Evolutionary conservation across 1,140 invertebrate species (phyloP), one percentile per base, ranked within the genome.

Genomic region (Thaumetopoea pityocampa): DNA sequence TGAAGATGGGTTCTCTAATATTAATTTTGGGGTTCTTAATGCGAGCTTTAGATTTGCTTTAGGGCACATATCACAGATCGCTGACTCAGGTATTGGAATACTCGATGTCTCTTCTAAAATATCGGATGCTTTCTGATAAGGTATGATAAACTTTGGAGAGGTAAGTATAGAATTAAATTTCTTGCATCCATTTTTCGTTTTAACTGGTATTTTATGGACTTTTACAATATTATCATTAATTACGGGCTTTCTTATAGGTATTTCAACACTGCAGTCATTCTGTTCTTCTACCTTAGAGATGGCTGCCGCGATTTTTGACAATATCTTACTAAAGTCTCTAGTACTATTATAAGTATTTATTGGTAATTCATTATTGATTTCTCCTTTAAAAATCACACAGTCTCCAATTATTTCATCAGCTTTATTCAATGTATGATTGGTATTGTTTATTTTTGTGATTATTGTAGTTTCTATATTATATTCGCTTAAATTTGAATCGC

Each of bases 121-220:
- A 23, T 59, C 55, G 3, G 51, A 45, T 16, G 50, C 47, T 41
- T 4, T 43, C 5, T 50, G 44, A 35, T 44, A 59, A 5, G 55
- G 55, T n/a, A 59, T 51, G 28, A 32, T 37, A 15, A 52, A 49
- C 3, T 10, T 19, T 32, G 28, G n/a, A 4, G 7, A 5, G 6
- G 29, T 36, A 8, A 26, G 3, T 1, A 15, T 28, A 37, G 20
- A 14, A 7, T 43, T 33, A 3, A 36, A 19, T 11, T 27, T 12
- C 12, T 16, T 29, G 19, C 7, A 12, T 7, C 9, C 10, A 30
- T 27, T 22, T 44, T 38, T 6, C 3, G 28, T 5, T 28, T 43
- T 6, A 15, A n/a, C n/a, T n/a, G n/a, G n/a, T n/a, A n/a, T n/a
- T n/a, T n/a, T n/a, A n/a, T n/a, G n/a, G n/a, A n/a, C n/a, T n/a